These are phyloP conservation scores for Pantelozetes paolii DNA, from an alignment of 2,888 invertebrate species.

Conservation along the genomic window DNA sequence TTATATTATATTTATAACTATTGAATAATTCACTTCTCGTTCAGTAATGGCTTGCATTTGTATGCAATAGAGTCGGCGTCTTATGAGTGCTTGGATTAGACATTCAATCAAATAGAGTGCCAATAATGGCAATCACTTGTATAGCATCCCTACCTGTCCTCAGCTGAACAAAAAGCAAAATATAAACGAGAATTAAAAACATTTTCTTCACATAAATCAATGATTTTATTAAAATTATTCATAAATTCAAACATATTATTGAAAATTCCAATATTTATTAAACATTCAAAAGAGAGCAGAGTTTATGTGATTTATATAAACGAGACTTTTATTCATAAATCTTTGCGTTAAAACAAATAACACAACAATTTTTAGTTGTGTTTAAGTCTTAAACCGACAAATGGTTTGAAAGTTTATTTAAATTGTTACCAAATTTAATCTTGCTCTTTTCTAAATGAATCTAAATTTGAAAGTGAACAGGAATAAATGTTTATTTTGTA, in stretches of 20 bases:
- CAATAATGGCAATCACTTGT: background rate
- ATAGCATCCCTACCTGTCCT: background rate
- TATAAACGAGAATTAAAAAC: conserved; percentile 19
- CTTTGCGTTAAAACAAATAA: background rate
- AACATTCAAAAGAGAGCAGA: conserved; percentile 12
- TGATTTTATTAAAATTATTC: conserved; percentile 5
- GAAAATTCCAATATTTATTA: background rate
- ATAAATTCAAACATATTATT: conserved; percentile 22
- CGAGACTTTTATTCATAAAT: background rate
- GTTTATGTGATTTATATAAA: background rate
- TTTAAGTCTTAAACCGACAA: no score
- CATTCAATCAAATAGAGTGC: conserved; percentile 30
- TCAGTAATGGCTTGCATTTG: background rate
- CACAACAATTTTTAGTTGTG: background rate
- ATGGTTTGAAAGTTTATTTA: no score
- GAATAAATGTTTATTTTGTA: no score
- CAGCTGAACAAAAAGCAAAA: background rate
- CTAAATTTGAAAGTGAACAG: no score
- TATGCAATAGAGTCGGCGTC: conserved; percentile 21
- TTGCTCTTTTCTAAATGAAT: no score
- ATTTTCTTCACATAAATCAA: conserved; percentile 7
- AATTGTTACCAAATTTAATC: no score
- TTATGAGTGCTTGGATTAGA: conserved; percentile 20
- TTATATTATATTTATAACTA: conserved; percentile 27
- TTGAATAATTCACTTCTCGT: conserved; percentile 31